Evolutionary conservation across 2,113 vertebrate species (phyloP).

Genomic region (Aramus guarauna): DNA sequence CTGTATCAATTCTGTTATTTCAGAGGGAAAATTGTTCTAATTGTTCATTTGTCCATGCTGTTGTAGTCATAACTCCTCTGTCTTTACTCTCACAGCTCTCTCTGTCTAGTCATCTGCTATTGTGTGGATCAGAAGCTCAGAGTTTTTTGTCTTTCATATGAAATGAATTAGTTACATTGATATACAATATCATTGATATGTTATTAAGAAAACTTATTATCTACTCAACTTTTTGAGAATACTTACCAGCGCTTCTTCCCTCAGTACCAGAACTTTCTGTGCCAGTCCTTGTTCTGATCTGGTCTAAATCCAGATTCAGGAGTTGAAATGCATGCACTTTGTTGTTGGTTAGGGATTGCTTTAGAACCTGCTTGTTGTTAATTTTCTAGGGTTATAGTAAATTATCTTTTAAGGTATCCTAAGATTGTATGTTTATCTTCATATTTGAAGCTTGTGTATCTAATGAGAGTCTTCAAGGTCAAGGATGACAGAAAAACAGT

Average conservation of each 20-base stretch:
- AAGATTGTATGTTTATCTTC: neutral
- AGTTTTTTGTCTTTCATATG: neutral
- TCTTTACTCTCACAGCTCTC: neutral
- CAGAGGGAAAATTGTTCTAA: neutral
- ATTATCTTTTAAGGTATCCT: neutral
- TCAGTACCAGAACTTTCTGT: neutral
- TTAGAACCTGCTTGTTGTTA: neutral
- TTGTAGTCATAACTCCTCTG: neutral
- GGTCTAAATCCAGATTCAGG: neutral
- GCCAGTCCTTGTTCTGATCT: neutral
- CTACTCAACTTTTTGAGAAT: neutral
- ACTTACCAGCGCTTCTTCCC: fast-evolving
- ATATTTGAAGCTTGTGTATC: neutral
- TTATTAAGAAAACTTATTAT: neutral
- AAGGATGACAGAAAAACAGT: neutral
- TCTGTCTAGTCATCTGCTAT: neutral
- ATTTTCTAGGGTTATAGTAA: neutral
- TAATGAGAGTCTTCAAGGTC: neutral
- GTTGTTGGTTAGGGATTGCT: neutral
- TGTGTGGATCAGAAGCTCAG: neutral
- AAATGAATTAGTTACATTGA: neutral
- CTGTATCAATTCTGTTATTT: neutral
- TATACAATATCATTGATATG: neutral
- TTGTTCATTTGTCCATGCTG: neutral
- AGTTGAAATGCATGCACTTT: neutral